Evolutionary conservation across 2,888 invertebrate genomes (phyloP).

Genomic region (Mantis religiosa): DNA sequence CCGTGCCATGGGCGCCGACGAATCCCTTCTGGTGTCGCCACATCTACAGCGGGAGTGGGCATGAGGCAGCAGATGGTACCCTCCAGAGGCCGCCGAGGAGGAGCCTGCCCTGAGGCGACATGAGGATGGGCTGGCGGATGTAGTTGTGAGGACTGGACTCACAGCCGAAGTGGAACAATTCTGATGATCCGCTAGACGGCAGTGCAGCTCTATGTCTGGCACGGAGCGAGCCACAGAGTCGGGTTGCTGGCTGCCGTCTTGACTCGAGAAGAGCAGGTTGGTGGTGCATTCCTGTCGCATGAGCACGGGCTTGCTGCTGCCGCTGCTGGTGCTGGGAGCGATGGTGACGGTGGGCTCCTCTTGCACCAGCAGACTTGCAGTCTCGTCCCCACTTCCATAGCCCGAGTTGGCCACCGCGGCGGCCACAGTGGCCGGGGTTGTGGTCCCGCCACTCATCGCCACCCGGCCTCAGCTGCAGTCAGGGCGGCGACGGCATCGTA

Average conservation of each 20-base stretch:
- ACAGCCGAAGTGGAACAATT: conserved; percentile 49
- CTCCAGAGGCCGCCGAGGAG: conserved; percentile 45
- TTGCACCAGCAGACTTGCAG: conserved; percentile 70
- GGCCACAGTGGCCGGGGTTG: conserved; percentile 29
- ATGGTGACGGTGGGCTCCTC: conserved; percentile 56
- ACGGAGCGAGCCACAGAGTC: conserved; percentile 59
- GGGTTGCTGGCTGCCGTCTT: conserved; percentile 67
- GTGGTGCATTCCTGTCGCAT: conserved; percentile 85
- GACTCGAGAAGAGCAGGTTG: conserved; percentile 58
- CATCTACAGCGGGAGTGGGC: conserved; percentile 57
- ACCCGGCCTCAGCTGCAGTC: background rate
- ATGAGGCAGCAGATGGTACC: conserved; percentile 64
- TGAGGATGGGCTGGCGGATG: conserved; percentile 5
- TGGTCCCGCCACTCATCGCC: conserved; percentile 12
- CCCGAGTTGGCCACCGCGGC: conserved; percentile 60
- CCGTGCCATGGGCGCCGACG: conserved; percentile 65
- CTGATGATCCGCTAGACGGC: conserved; percentile 51
- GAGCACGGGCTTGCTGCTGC: conserved; percentile 65
- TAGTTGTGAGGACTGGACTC: background rate
- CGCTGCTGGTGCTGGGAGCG: conserved; percentile 41
- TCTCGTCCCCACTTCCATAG: conserved; percentile 76
- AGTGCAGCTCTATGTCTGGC: conserved; percentile 78
- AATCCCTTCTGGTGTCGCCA: conserved; percentile 64
- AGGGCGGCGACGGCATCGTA: background rate
- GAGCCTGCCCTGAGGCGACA: conserved; percentile 45